Percentiles rank a stretch among this genome's conserved stretches.
phyloP scores from a whole-genome alignment of 1,140 invertebrate species.

The Rhyacophila brunnea region DNA sequence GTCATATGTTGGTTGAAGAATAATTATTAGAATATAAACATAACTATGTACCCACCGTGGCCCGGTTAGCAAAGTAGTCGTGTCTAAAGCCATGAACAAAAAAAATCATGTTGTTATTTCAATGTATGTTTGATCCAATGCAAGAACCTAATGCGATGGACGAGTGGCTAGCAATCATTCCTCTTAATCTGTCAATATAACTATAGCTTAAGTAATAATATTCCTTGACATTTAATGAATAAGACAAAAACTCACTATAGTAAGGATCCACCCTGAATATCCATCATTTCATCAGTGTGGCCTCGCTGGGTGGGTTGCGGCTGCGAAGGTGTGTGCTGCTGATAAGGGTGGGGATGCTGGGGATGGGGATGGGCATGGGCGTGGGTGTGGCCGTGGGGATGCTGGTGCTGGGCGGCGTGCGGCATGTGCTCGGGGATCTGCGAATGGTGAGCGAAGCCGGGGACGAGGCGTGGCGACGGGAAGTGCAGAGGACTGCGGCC shows the following conservation, averaged over 20 bases:
- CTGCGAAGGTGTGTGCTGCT: slow-evolving; percentile 9
- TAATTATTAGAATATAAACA: no score
- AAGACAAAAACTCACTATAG: slow-evolving; percentile 28
- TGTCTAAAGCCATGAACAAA: no score
- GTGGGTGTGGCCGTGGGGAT: slow-evolving; percentile 40
- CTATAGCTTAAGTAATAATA: no score
- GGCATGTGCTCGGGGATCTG: background rate
- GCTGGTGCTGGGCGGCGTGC: slow-evolving; percentile 31
- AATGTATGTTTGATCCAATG: no score
- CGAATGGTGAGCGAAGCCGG: slow-evolving; percentile 3
- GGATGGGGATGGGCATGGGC: slow-evolving; percentile 37
- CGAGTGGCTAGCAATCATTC: no score
- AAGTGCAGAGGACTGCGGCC: slow-evolving; percentile 39
- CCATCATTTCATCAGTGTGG: slow-evolving; percentile 32
- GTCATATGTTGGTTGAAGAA: no score
- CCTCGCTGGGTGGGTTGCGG: slow-evolving; percentile 32
- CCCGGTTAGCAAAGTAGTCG: no score
- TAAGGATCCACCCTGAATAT: slow-evolving; percentile 30
- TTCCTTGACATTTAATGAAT: slow-evolving; percentile 1
- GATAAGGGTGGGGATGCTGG: slow-evolving; percentile 27
- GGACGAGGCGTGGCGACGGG: slow-evolving; percentile 27
- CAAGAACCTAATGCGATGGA: no score
- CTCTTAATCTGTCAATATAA: no score
- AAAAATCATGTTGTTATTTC: no score
- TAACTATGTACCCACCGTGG: no score